Base-by-base conservation (phyloP, 2,888 invertebrate genomes). In the Polymixis lichenea region DNA sequence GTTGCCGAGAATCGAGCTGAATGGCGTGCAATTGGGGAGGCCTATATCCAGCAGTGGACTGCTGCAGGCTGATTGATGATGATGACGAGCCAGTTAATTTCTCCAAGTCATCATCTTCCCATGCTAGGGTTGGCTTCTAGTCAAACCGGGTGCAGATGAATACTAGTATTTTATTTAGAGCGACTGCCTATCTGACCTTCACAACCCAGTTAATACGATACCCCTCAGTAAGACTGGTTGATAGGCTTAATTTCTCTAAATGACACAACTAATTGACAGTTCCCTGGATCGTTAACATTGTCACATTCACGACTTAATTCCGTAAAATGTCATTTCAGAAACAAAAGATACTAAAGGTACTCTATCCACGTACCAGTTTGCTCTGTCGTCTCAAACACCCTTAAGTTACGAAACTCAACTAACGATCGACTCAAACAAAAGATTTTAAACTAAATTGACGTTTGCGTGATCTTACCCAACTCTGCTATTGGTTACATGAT, bases 401-500 rank as follows among this genome's bases (percentile, higher is more conserved):
- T 66, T 60, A 51, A 25, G 58, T 80, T 69, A 84, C 68, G 51
- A 73, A 56, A 84, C 19, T 32, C 15, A 61, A 75, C 19, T 58
- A 43, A 67, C 28, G 32, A 64, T 51, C 3, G 22, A 62, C 25
- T 56, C 19, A 71, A 77, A 86, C 86, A 83, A 83, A 78, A 78
- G 71, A 28, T 74, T 65, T 65, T 72, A 65, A n/a, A 69, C 13
- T 69, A 74, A 83, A 85, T 61, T 51, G 67, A 69, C 73, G 73
- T 82, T 67, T 69, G 72, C 72, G 56, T 72, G 51, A 61, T 17
- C 72, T 75, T 75, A 83, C 72, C 78, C 74, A 85, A 78, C 83
- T 72, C 43, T 22, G 13, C 56, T 49, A 73, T 55, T 60, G 8
- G 61, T 68, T 46, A 38, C 51, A 55, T 51, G 49, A 53, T 65